Percentiles rank a stretch among this genome's conserved stretches.
phyloP scores from a whole-genome alignment of 2,797 vertebrate genomes.

The Poecilia wingei region DNA sequence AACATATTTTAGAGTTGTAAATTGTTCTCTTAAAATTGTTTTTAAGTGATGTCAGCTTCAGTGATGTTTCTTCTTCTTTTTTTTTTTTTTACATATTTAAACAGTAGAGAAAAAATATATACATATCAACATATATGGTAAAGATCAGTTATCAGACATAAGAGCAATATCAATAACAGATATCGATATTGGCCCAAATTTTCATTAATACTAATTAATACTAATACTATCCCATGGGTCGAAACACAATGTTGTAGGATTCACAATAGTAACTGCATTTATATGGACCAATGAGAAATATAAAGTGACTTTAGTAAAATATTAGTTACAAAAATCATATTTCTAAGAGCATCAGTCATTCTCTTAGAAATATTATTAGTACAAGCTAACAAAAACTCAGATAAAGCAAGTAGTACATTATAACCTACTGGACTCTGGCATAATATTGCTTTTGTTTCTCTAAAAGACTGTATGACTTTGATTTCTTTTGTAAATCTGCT shows the following conservation, averaged over 20 bases:
- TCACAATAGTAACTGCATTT: neutral
- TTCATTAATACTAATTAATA: too few relatives aligned
- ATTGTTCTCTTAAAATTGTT: neutral
- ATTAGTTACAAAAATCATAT: neutral
- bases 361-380: neutral
- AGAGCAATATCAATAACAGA: too few relatives aligned
- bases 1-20: neutral
- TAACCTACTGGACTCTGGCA: neutral
- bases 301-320: neutral
- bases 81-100: neutral
- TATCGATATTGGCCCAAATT: too few relatives aligned
- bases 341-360: too few relatives aligned
- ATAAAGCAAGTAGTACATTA: conserved; percentile 4
- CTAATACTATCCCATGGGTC: neutral
- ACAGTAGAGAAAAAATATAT: too few relatives aligned
- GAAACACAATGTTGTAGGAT: neutral
- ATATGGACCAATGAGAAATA: neutral
- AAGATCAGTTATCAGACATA: too few relatives aligned
- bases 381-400: neutral
- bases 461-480: neutral
- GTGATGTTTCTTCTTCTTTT: neutral
- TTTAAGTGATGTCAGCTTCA: neutral
- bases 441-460: neutral
- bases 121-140: too few relatives aligned
- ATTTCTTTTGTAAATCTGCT: conserved; percentile 22